Conservation (phyloP, 2,113 vertebrate species). For the Cryptoleucopteryx plumbea region DNA sequence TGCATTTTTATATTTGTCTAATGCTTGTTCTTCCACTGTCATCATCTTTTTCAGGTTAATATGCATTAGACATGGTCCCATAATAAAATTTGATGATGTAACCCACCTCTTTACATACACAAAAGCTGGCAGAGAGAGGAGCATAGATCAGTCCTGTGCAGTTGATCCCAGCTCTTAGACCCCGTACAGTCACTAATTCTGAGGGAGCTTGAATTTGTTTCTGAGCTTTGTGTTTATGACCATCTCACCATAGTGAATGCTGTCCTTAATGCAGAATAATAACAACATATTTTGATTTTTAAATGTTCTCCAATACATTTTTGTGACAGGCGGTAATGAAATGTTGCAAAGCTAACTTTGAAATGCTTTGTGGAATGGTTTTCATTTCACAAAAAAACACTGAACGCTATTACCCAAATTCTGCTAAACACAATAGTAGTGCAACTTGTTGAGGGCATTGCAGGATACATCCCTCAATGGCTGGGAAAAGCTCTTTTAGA, state of each 20-base stretch:
- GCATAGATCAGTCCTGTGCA: background rate
- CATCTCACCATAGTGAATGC: background rate
- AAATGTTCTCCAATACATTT: background rate
- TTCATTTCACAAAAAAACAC: background rate
- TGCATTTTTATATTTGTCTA: background rate
- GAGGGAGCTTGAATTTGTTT: background rate
- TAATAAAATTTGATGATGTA: background rate
- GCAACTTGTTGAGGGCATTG: background rate
- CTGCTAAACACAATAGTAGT: background rate
- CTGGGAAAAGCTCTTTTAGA: background rate
- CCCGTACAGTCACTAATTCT: background rate
- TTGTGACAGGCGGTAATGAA: background rate
- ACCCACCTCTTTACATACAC: background rate
- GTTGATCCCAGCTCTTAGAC: background rate
- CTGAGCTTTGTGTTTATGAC: background rate
- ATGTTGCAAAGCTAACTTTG: background rate
- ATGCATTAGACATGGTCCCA: background rate
- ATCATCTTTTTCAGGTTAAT: background rate
- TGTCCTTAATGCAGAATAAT: background rate
- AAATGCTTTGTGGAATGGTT: background rate
- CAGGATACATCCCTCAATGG: background rate
- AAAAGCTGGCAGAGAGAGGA: background rate
- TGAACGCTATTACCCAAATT: background rate
- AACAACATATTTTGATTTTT: background rate
- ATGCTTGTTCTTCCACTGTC: background rate